A percentile compares a stretch with the other conserved stretches of the same genome.
Conservation (phyloP, 2,888 invertebrate genomes). For the Acanthacorydalis orientalis region DNA sequence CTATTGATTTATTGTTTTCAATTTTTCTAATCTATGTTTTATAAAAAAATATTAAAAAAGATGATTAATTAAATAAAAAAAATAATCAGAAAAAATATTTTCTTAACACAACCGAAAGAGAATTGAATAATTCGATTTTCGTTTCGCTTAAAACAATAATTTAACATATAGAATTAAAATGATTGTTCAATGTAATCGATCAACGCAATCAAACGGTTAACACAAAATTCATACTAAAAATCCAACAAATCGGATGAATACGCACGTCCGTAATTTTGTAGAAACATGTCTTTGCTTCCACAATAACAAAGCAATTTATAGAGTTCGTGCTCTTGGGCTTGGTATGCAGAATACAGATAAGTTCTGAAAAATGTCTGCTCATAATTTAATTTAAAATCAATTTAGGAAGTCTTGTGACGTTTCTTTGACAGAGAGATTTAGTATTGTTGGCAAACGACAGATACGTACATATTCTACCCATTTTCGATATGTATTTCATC, state of each 20-base stretch:
- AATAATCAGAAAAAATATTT: no score
- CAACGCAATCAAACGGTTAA: no score
- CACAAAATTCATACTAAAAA: not conserved
- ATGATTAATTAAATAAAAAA: no score
- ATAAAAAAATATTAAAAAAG: no score
- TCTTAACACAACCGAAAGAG: no score
- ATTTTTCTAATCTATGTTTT: no score
- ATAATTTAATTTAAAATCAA: conserved; percentile 25
- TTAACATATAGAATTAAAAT: no score
- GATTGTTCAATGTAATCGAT: no score
- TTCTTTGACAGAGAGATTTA: conserved; percentile 20
- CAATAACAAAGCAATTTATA: not conserved
- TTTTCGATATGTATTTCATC: no score
- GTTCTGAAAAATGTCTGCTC: conserved; percentile 22
- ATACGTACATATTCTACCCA: not conserved
- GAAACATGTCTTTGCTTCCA: not conserved
- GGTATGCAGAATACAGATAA: conserved; percentile 22
- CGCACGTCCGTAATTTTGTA: not conserved
- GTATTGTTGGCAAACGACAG: conserved; percentile 17
- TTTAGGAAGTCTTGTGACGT: conserved; percentile 19
- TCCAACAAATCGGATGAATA: not conserved
- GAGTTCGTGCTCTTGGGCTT: conserved; percentile 2
- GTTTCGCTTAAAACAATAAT: no score
- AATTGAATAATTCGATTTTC: no score
- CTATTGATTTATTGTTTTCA: no score